These are phyloP conservation scores for Brachymystax lenok DNA, from an alignment of 2,797 vertebrate genomes.

Conservation along the genomic window DNA sequence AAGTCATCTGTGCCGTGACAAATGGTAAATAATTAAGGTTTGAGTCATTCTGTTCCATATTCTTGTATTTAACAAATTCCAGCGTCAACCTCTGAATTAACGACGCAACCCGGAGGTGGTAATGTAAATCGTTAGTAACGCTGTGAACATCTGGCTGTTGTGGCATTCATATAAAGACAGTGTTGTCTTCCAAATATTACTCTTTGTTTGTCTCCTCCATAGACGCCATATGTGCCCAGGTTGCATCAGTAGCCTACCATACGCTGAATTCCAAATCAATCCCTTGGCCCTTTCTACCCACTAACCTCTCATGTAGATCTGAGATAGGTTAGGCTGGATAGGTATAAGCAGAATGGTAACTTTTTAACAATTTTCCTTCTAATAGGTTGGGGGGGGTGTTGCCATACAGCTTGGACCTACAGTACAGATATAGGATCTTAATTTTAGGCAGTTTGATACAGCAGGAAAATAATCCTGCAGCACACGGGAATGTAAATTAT, in stretches of 20 bases:
- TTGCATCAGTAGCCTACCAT: not conserved
- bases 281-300: not conserved
- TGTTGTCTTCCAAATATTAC: conserved; percentile 6
- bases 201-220: conserved; percentile 3
- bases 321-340: not conserved
- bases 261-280: not conserved
- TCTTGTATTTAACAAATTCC: conserved; percentile 17
- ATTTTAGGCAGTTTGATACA: too few species aligned
- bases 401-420: not conserved
- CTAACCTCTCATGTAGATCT: not conserved
- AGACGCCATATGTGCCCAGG: not conserved
- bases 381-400: not conserved
- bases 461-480: too few species aligned
- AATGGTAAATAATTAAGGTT: conserved; percentile 18
- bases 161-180: conserved; percentile 14
- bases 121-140: conserved; percentile 8
- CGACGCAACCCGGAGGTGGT: conserved; percentile 20
- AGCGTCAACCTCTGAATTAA: conserved; percentile 1
- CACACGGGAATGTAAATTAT: too few species aligned
- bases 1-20: conserved; percentile 29
- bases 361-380: not conserved
- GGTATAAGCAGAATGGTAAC: not conserved
- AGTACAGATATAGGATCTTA: too few species aligned
- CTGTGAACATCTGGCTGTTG: conserved; percentile 24
- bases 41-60: not conserved